phyloP scores from a whole-genome alignment of 2,797 vertebrate genomes.

The Molossus alvarezi region DNA sequence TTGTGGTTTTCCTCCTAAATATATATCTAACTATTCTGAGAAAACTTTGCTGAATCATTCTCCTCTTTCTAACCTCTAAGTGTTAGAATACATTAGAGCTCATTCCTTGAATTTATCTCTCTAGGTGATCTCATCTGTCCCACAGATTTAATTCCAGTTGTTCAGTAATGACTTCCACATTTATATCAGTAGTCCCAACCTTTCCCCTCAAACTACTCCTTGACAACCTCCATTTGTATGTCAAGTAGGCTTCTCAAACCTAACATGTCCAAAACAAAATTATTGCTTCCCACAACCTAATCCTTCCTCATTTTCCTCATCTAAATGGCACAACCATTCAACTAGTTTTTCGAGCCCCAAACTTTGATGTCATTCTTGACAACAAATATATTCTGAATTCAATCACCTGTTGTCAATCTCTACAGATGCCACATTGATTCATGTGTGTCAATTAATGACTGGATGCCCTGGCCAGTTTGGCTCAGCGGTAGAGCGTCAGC shows the following conservation, averaged over 20 bases:
- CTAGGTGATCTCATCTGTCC: neutral
- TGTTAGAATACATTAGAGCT: neutral
- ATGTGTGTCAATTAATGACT: neutral
- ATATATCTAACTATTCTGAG: neutral
- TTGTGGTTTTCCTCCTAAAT: neutral
- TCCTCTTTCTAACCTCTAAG: neutral
- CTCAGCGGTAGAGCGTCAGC: too few species aligned
- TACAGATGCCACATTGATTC: neutral
- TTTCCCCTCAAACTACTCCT: neutral
- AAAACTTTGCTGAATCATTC: neutral
- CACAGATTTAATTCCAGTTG: neutral
- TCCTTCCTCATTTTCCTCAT: neutral
- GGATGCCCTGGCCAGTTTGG: neutral
- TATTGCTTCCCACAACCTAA: neutral
- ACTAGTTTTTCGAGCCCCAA: neutral
- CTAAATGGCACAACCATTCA: neutral
- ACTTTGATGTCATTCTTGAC: neutral
- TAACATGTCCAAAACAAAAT: constrained; percentile 15
- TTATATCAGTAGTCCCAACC: neutral
- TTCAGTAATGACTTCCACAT: neutral
- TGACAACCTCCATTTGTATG: neutral
- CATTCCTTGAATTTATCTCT: neutral
- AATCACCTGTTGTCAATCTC: neutral
- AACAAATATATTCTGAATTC: neutral
- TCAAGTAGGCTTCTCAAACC: neutral